Evolutionary conservation across 2,888 invertebrate species (phyloP), one percentile per base, ranked within the genome.

Genomic region (Drosophila pseudotalamancana): DNA sequence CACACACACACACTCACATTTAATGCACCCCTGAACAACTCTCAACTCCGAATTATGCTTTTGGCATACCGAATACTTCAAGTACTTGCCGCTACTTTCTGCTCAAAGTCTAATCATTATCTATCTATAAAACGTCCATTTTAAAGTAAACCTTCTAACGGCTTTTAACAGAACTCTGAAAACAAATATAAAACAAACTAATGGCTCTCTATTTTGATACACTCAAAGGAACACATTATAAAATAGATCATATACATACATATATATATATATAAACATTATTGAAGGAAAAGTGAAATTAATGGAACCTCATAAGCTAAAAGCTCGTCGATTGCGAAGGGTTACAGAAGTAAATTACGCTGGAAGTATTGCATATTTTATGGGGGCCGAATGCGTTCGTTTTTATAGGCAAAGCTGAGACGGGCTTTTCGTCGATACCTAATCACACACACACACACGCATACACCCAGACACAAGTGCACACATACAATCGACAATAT

Each of bases 61-160:
- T 48, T 51, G 65, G 14, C 54, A 73, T 54, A 70, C 59, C 46
- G 40, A 63, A 62, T 34, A 67, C 54, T 70, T 59, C 49, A 56
- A 60, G 37, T 57, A 69, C 54, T 72, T 57, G 62, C 64, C 72
- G 78, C 81, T 69, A 65, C 39, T 53, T 53, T 80, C 81, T 75
- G 84, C 79, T 81, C 84, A 80, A 77, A 65, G 39, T 53, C 50
- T 43, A 48, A 43, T 42, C 49, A 61, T 59, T 57, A 60, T 81
- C 60, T 75, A 79, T 85, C 79, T 85, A 71, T 76, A 66, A 84
- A 71, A 87, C 83, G 86, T 80, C 87, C 81, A 87, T 87, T 87
- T 87, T 77, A 61, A 83, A 46, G 27, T 29, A 64, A 48, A 56
- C 46, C 70, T 57, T 64, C 42, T 40, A 65, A 71, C 42, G 37